These are phyloP conservation scores for Tricholauxania praeusta DNA, from an alignment of 2,888 invertebrate genomes.

Conservation along the genomic window DNA sequence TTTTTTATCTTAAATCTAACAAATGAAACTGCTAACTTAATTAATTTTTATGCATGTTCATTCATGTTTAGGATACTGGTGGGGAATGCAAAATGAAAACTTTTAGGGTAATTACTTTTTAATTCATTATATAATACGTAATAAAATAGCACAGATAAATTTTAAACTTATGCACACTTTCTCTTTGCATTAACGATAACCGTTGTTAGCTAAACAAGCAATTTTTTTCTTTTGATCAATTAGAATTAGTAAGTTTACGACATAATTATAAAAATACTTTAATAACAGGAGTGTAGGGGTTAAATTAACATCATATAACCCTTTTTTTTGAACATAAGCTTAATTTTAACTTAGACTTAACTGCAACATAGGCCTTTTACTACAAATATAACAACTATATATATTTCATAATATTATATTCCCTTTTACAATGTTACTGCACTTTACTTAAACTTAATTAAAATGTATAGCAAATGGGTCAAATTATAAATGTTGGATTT, in stretches of 20 bases:
- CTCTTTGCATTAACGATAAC: too few relatives aligned
- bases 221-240: too few relatives aligned
- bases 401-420: neutral
- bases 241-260: too few relatives aligned
- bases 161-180: too few relatives aligned
- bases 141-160: too few relatives aligned
- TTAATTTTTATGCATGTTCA: neutral
- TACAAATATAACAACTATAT: neutral
- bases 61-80: too few relatives aligned
- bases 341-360: constrained; percentile 39
- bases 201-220: too few relatives aligned
- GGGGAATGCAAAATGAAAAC: too few relatives aligned
- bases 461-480: too few relatives aligned
- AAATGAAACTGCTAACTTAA: constrained; percentile 7
- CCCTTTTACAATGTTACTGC: constrained; percentile 3
- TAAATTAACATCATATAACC: constrained; percentile 13
- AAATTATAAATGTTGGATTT: neutral
- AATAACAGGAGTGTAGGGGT: neutral
- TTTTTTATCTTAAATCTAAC: neutral
- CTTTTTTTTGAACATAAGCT: constrained; percentile 10
- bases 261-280: too few relatives aligned
- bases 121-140: too few relatives aligned
- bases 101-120: too few relatives aligned
- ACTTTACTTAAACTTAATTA: neutral
- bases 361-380: constrained; percentile 1